Evolutionary conservation across 2,888 invertebrate genomes (phyloP).

Genomic region (Papilio demoleus): DNA sequence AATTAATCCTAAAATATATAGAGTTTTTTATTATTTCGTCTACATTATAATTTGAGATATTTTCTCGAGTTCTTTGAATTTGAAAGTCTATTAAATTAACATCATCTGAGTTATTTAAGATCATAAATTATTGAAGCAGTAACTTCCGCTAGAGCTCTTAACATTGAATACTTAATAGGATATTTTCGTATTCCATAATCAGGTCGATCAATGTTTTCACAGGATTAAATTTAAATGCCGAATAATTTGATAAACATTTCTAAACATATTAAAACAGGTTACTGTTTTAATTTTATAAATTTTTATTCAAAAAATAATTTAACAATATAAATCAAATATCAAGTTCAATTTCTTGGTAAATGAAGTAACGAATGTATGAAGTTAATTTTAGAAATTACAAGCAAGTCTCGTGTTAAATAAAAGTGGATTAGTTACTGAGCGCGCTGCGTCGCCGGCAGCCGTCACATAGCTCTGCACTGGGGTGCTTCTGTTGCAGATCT

Average conservation of each 20-base stretch:
- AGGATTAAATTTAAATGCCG: not conserved
- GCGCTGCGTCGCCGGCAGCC: not conserved
- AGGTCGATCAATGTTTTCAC: not conserved
- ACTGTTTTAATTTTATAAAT: too few relatives aligned
- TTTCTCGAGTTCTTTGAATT: not conserved
- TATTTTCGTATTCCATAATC: not conserved
- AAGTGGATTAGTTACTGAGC: slow-evolving; percentile 2
- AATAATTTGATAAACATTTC: not conserved
- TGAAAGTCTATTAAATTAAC: slow-evolving; percentile 10
- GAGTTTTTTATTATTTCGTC: not conserved
- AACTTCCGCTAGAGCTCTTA: not conserved
- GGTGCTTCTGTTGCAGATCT: not conserved
- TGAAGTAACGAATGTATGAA: not conserved
- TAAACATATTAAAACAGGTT: too few relatives aligned
- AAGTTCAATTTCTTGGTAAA: not conserved
- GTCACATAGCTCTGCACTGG: not conserved
- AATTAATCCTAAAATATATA: slow-evolving; percentile 4
- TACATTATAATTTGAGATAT: not conserved
- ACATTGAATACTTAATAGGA: not conserved
- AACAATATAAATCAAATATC: not conserved
- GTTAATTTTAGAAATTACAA: not conserved
- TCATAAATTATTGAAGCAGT: slow-evolving; percentile 3
- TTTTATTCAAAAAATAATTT: too few relatives aligned
- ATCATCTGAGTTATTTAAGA: slow-evolving; percentile 11
- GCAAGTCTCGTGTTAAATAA: slow-evolving; percentile 4